Evolutionary conservation across 2,888 invertebrate species (phyloP).

Genomic region (Oxystoma pomonae): DNA sequence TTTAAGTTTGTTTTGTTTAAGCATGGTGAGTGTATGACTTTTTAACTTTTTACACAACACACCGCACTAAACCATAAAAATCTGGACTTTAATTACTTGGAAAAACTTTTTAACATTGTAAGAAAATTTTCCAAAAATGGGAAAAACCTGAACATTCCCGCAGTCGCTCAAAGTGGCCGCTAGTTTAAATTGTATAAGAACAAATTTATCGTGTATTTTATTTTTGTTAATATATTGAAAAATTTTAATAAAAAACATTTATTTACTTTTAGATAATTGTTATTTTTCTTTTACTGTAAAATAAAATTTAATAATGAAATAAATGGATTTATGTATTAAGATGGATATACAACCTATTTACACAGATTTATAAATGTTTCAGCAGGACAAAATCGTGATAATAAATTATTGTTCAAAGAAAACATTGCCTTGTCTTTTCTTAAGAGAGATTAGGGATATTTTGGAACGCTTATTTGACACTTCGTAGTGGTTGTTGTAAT

Average conservation of each 20-base stretch:
- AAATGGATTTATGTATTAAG: not conserved
- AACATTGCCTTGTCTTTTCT: too few relatives aligned
- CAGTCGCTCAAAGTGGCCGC: slow-evolving; percentile 45
- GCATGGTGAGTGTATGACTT: too few relatives aligned
- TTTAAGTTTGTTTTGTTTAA: too few relatives aligned
- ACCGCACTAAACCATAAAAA: too few relatives aligned
- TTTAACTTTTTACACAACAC: too few relatives aligned
- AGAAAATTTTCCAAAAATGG: too few relatives aligned
- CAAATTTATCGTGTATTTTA: slow-evolving; percentile 50
- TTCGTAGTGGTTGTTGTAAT: too few relatives aligned
- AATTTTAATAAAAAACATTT: slow-evolving; percentile 49
- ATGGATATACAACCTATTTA: slow-evolving; percentile 22
- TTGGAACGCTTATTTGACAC: too few relatives aligned
- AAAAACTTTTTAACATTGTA: too few relatives aligned
- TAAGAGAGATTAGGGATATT: too few relatives aligned
- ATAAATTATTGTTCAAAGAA: slow-evolving; percentile 23
- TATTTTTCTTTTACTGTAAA: slow-evolving; percentile 22
- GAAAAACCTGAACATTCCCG: slow-evolving; percentile 45
- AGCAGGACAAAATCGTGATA: slow-evolving; percentile 24
- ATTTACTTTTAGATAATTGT: slow-evolving; percentile 42
- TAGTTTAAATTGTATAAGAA: slow-evolving; percentile 43
- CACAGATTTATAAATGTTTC: slow-evolving; percentile 26
- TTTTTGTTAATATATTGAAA: slow-evolving; percentile 51
- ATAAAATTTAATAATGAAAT: slow-evolving; percentile 20
- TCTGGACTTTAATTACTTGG: too few relatives aligned